Evolutionary conservation across 2,888 invertebrate species (phyloP).

Genomic region (Drosophila parthenogenetica): DNA sequence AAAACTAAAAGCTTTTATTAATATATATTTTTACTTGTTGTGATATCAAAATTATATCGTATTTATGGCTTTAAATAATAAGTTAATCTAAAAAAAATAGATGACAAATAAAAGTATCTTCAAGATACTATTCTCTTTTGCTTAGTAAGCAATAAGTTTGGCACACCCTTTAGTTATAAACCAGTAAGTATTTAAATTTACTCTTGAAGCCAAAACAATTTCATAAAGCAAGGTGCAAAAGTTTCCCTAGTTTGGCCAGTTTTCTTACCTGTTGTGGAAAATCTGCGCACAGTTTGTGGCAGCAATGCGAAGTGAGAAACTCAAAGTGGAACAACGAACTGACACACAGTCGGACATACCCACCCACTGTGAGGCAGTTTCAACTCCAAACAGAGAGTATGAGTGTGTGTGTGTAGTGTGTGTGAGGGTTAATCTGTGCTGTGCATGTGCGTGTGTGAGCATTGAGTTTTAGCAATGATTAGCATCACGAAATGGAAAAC

Average conservation of each 20-base stretch:
- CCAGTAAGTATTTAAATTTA: not conserved
- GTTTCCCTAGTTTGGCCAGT: constrained; percentile 9
- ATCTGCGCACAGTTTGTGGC: constrained; percentile 30
- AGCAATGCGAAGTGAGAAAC: constrained; percentile 30
- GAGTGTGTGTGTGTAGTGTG: not conserved
- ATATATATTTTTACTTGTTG: no score
- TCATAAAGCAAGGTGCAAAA: constrained; percentile 50
- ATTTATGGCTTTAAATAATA: no score
- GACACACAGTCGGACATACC: constrained; percentile 71
- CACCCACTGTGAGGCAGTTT: constrained; percentile 66
- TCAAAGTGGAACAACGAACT: constrained; percentile 24
- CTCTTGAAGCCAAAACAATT: constrained; percentile 1
- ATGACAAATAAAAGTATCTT: no score
- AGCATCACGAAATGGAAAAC: constrained; percentile 76
- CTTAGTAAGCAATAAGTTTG: no score
- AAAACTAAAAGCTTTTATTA: no score
- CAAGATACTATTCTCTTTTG: no score
- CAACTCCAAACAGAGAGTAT: not conserved
- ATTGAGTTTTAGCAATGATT: constrained; percentile 69
- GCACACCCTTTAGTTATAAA: constrained; percentile 3
- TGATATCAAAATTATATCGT: no score
- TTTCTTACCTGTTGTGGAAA: constrained; percentile 65
- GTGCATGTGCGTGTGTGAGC: constrained; percentile 16
- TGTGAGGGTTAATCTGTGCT: constrained; percentile 60
- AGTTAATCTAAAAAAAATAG: no score